phyloP scores from a whole-genome alignment of 2,797 vertebrate genomes.

The Falco cherrug region DNA sequence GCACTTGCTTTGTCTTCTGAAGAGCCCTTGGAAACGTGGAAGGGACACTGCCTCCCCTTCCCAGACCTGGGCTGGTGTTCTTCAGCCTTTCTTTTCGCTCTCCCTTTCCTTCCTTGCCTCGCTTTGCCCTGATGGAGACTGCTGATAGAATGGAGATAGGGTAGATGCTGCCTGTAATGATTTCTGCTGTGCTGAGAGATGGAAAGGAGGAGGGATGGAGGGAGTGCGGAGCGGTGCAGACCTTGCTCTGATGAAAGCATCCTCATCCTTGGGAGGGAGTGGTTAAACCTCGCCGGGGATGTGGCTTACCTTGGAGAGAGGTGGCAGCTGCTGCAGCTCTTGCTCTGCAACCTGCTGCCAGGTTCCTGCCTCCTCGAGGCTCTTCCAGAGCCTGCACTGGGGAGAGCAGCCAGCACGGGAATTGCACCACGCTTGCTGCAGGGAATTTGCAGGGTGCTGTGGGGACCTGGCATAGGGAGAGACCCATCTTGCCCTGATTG shows the following conservation, averaged over 20 bases:
- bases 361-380: background rate
- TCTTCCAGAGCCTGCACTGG: background rate
- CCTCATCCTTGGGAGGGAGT: slow-evolving; percentile 19
- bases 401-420: background rate
- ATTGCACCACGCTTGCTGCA: background rate
- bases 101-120: background rate
- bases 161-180: background rate
- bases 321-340: background rate
- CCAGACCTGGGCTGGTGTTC: background rate
- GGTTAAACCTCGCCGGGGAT: background rate
- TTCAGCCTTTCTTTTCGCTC: background rate
- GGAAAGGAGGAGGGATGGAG: background rate
- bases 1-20: background rate
- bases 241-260: slow-evolving; percentile 4
- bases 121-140: slow-evolving; percentile 4
- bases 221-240: background rate
- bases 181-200: background rate
- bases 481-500: background rate
- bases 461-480: background rate
- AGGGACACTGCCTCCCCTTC: background rate
- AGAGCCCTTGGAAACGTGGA: background rate
- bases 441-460: background rate
- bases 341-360: background rate
- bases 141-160: slow-evolving; percentile 13
- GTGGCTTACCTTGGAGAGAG: background rate